A percentile compares a stretch with the other conserved stretches of the same genome.
phyloP scores from a whole-genome alignment of 2,888 invertebrate species.

The Phania funesta region DNA sequence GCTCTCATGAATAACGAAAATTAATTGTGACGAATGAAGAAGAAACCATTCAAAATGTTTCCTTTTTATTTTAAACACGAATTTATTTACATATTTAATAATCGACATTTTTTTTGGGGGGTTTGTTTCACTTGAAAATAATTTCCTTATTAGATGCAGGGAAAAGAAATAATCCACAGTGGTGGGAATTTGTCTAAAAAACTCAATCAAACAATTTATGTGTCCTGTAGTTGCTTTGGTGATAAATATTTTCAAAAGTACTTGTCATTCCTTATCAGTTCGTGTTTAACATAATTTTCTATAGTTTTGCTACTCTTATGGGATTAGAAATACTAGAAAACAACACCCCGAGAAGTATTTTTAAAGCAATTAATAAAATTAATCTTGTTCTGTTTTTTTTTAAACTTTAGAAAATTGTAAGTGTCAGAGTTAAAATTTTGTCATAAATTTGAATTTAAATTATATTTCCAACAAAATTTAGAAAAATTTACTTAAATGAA shows the following conservation, averaged over 20 bases:
- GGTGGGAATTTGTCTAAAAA: slow-evolving; percentile 20
- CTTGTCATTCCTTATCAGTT: slow-evolving; percentile 45
- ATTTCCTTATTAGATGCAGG: slow-evolving; percentile 11
- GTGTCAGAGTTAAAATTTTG: slow-evolving; percentile 20
- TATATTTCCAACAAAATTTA: background rate
- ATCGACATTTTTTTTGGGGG: background rate
- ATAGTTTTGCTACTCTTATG: slow-evolving; percentile 3
- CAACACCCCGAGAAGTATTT: too few species aligned
- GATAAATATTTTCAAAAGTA: slow-evolving; percentile 21
- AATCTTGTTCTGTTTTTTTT: slow-evolving; percentile 2
- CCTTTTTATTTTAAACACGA: background rate
- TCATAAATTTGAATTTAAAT: slow-evolving; percentile 34
- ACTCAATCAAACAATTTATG: slow-evolving; percentile 22
- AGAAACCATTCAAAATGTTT: background rate
- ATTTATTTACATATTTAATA: slow-evolving; percentile 12
- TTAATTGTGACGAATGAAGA: background rate
- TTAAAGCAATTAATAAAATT: slow-evolving; percentile 45
- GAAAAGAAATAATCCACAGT: background rate
- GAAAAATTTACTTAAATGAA: background rate
- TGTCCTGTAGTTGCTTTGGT: slow-evolving; percentile 26
- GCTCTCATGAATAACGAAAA: background rate
- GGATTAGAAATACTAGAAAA: background rate
- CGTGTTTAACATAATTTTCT: slow-evolving; percentile 29
- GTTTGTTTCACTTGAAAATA: slow-evolving; percentile 28
- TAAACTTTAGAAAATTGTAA: slow-evolving; percentile 1